Percentiles rank a stretch among this genome's conserved stretches.
These are phyloP conservation scores for Caenorhabditis afra DNA, from an alignment of 2,888 invertebrate genomes.

Conservation along the genomic window DNA sequence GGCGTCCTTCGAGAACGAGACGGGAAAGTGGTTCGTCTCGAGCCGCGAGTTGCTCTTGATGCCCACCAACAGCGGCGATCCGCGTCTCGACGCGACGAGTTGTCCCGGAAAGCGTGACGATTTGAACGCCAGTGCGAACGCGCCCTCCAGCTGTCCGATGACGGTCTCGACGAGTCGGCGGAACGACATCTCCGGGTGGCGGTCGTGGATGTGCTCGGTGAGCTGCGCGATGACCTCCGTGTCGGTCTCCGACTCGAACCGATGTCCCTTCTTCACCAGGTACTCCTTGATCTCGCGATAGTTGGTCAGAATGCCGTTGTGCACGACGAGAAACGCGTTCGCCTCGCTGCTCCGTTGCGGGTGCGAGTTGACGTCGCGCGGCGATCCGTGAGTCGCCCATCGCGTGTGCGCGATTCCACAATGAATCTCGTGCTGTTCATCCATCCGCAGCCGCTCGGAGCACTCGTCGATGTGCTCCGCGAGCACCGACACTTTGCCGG, in stretches of 20 bases:
- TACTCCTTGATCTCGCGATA: slow-evolving; percentile 97
- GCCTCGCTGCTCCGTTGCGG: slow-evolving; percentile 89
- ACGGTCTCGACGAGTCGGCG: slow-evolving; percentile 96
- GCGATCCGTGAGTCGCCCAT: slow-evolving; percentile 99
- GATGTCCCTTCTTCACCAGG: slow-evolving; percentile 91
- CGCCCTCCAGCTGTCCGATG: slow-evolving; percentile 98
- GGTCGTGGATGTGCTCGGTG: slow-evolving; percentile 91
- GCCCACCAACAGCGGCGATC: slow-evolving; percentile 94
- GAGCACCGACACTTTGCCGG: slow-evolving; percentile 76
- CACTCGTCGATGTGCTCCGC: slow-evolving; percentile 62
- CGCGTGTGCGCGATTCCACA: slow-evolving; percentile 99
- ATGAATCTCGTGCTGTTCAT: slow-evolving; percentile 87
- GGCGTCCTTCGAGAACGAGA: slow-evolving; percentile 90
- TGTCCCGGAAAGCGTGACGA: slow-evolving; percentile 96
- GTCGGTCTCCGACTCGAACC: slow-evolving; percentile 98
- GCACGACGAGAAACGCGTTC: slow-evolving; percentile 82
- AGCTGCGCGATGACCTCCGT: slow-evolving; percentile 98
- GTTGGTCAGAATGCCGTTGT: slow-evolving; percentile 93
- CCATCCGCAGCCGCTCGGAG: slow-evolving; percentile 84
- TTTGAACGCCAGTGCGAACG: slow-evolving; percentile 97
- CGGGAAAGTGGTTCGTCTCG: slow-evolving; percentile 97
- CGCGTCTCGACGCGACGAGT: slow-evolving; percentile 91
- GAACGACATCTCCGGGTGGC: slow-evolving; percentile 92
- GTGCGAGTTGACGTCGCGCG: slow-evolving; percentile 94
- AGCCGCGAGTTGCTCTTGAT: slow-evolving; percentile 93